phyloP scores from a whole-genome alignment of 2,113 vertebrate species.

The Todiramphus chloris region DNA sequence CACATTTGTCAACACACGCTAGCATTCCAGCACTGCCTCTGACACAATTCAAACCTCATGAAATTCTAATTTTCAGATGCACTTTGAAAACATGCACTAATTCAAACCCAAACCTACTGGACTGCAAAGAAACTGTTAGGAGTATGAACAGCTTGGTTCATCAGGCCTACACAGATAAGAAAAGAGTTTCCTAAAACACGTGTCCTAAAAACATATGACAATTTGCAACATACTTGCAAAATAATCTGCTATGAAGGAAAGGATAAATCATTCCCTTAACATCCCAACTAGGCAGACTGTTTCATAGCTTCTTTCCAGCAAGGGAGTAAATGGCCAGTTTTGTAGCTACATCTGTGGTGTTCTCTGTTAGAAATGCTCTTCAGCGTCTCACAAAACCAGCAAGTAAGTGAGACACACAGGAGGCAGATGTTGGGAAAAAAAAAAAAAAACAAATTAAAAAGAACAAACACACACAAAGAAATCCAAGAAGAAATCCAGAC shows the following conservation, averaged over 20 bases:
- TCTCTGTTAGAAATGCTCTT: neutral
- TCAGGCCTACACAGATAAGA: neutral
- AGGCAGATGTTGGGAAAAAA: neutral
- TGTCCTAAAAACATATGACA: neutral
- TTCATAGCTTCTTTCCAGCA: neutral
- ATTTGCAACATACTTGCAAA: neutral
- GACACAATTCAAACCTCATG: neutral
- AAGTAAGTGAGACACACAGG: neutral
- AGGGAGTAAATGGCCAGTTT: neutral
- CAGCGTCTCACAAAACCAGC: neutral
- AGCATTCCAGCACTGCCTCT: neutral
- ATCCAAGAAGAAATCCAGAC: neutral
- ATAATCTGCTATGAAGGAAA: neutral
- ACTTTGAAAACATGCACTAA: neutral
- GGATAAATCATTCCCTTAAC: neutral
- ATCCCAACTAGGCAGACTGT: neutral
- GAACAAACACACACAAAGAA: neutral
- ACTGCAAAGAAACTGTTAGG: neutral
- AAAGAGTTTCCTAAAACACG: neutral
- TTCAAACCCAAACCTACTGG: neutral
- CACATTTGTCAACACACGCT: neutral
- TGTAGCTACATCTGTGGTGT: neutral
- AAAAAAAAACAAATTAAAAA: conserved; percentile 25
- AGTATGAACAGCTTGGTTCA: neutral
- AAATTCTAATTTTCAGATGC: neutral